Evolutionary conservation across 2,797 vertebrate genomes (phyloP).

Genomic region (Vipera ursinii): DNA sequence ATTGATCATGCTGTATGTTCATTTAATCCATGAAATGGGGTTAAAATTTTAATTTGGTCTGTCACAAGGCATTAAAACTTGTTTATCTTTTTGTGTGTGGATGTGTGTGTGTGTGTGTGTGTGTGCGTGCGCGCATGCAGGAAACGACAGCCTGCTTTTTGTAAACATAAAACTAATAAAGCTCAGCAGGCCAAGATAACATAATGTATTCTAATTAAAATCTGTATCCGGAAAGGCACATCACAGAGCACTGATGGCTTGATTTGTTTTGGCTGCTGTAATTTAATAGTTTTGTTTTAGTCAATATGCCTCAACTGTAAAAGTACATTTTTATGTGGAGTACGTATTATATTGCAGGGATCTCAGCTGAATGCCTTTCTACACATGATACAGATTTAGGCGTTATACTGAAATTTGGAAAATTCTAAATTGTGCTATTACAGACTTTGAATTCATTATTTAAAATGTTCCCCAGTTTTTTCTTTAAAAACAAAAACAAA

Average conservation of each 20-base stretch:
- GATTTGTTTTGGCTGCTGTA: background rate
- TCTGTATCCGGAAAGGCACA: slow-evolving; percentile 15
- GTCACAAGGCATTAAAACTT: background rate
- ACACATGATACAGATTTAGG: background rate
- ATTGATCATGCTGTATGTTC: background rate
- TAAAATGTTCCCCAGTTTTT: background rate
- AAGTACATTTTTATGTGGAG: background rate
- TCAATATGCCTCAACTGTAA: background rate
- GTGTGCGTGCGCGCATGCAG: too few species aligned
- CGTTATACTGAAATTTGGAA: background rate
- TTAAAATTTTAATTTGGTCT: background rate
- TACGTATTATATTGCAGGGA: background rate
- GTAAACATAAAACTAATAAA: slow-evolving; percentile 19
- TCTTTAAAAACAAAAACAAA: background rate
- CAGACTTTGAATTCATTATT: background rate
- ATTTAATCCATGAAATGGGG: background rate
- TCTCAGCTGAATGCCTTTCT: background rate
- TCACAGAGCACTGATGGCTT: background rate
- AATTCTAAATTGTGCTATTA: background rate
- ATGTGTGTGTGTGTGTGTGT: background rate
- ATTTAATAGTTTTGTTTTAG: slow-evolving; percentile 8
- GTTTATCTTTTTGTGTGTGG: background rate
- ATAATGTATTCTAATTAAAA: slow-evolving; percentile 26
- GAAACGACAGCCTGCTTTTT: background rate
- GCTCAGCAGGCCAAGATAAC: slow-evolving; percentile 3